Percentiles rank a stretch among this genome's conserved stretches.
These are phyloP conservation scores for Drosophila littoralis DNA, from an alignment of 1,140 invertebrate genomes.

Conservation along the genomic window DNA sequence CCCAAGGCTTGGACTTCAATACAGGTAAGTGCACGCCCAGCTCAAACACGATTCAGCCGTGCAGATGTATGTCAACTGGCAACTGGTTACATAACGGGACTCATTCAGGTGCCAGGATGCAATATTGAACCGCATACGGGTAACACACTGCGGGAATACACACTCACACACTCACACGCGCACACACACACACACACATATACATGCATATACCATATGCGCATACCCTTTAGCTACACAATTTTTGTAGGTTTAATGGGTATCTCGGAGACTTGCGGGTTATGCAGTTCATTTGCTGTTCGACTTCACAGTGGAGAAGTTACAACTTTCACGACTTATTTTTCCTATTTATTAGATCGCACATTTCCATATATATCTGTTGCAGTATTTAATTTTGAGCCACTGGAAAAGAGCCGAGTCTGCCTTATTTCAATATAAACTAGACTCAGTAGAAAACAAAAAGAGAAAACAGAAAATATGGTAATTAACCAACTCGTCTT, in stretches of 20 bases:
- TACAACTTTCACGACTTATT: no score
- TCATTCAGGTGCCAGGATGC: not conserved
- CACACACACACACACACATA: not conserved
- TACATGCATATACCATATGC: constrained; percentile 3
- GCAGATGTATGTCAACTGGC: not conserved
- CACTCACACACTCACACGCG: constrained; percentile 3
- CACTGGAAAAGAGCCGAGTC: no score
- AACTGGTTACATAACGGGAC: not conserved
- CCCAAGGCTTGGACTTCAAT: constrained; percentile 92
- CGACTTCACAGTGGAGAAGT: constrained; percentile 4
- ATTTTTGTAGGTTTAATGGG: not conserved
- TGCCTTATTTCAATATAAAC: no score
- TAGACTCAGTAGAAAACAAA: no score
- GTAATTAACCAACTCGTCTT: no score
- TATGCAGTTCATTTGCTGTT: not conserved
- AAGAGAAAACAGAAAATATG: no score
- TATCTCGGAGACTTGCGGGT: not conserved
- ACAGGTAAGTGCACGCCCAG: constrained; percentile 87
- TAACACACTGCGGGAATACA: constrained; percentile 1
- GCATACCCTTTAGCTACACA: constrained; percentile 5
- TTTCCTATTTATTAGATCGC: no score
- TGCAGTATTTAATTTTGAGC: no score
- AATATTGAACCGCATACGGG: constrained; percentile 5
- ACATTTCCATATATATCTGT: no score
- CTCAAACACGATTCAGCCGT: not conserved